A percentile compares a stretch with the other conserved stretches of the same genome.
These are phyloP conservation scores for Carassius gibelio DNA, from an alignment of 2,113 vertebrate genomes.

Conservation along the genomic window DNA sequence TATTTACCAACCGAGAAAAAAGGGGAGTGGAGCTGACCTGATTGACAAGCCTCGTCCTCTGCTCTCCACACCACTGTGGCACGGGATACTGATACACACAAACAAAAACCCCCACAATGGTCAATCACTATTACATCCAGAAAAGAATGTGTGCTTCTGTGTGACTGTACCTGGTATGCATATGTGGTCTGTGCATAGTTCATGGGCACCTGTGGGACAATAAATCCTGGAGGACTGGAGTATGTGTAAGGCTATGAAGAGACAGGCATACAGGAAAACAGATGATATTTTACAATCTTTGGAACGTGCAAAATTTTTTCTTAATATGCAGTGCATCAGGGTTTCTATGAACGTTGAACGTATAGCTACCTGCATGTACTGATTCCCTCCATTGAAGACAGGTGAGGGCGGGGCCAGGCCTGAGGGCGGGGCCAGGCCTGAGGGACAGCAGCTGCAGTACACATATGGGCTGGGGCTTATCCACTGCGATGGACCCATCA, in stretches of 20 bases:
- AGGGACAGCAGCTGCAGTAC: conserved; percentile 79
- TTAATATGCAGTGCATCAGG: not conserved
- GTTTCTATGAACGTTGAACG: not conserved
- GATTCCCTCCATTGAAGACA: conserved; percentile 76
- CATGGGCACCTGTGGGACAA: conserved; percentile 84
- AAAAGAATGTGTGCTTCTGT: not conserved
- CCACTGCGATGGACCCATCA: conserved; percentile 69
- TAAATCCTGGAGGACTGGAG: conserved; percentile 72
- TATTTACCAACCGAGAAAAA: not conserved
- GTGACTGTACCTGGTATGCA: conserved; percentile 81
- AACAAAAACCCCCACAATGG: not conserved
- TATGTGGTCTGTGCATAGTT: conserved; percentile 84
- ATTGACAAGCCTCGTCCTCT: conserved; percentile 68
- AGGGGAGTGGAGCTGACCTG: conserved; percentile 64
- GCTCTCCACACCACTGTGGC: conserved; percentile 69
- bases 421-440: conserved; percentile 74
- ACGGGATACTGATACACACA: conserved; percentile 63
- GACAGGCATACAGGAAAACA: not conserved
- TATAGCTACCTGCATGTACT: conserved; percentile 82
- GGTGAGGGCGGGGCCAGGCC: conserved; percentile 73
- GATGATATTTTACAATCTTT: not conserved
- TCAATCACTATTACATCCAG: not conserved
- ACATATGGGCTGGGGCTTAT: conserved; percentile 79
- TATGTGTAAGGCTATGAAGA: conserved; percentile 82
- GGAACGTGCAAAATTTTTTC: not conserved